These are phyloP conservation scores for Pollicipes pollicipes DNA, from an alignment of 1,140 invertebrate genomes.

Conservation along the genomic window DNA sequence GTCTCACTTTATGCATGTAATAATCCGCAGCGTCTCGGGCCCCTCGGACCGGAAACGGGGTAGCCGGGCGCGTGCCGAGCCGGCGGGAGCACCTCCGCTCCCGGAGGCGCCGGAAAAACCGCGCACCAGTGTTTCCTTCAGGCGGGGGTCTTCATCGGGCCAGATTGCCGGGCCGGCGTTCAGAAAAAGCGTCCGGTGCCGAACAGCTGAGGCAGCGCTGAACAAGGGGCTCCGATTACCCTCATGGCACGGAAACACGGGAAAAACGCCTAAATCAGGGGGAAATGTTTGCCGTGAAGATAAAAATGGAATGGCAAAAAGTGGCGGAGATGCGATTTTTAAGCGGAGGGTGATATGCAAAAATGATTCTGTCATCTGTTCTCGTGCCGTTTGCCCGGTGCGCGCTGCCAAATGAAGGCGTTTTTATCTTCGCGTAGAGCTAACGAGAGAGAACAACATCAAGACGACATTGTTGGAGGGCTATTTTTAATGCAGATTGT, in stretches of 20 bases:
- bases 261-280: not conserved
- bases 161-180: not conserved
- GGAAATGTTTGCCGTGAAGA: not conserved
- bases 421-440: not conserved
- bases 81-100: not conserved
- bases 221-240: not conserved
- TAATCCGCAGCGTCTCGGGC: not conserved
- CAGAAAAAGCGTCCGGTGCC: not conserved
- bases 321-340: not conserved
- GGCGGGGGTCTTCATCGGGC: not conserved
- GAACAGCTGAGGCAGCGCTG: not conserved
- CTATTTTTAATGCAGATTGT: slow-evolving; percentile 1
- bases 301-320: not conserved
- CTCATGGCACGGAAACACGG: not conserved
- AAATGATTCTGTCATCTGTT: not conserved
- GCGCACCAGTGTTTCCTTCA: not conserved
- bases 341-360: not conserved
- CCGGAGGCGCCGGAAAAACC: not conserved
- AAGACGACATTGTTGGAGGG: not conserved
- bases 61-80: not conserved
- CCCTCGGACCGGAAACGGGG: not conserved
- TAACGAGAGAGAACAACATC: slow-evolving; percentile 1
- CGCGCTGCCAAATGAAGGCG: not conserved
- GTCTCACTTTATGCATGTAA: not conserved
- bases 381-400: no score